A percentile compares a stretch with the other conserved stretches of the same genome.
Conservation (phyloP, 1,140 invertebrate genomes). For the Drosophila miranda region DNA sequence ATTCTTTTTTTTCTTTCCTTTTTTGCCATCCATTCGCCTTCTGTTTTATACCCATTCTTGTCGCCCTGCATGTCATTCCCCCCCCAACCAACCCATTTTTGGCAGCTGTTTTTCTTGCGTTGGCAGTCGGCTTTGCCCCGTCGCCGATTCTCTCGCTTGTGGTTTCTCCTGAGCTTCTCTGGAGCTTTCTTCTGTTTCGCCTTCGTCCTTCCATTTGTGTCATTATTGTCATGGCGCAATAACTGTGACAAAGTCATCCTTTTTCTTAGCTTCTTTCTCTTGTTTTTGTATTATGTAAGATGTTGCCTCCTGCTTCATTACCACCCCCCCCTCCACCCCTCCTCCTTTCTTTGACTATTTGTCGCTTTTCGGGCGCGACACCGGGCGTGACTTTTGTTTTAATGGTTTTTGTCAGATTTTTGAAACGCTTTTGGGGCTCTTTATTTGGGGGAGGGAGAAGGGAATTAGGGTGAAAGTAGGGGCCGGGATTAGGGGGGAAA, state of each 20-base stretch:
- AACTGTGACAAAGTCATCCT: slow-evolving; percentile 71
- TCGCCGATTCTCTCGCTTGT: slow-evolving; percentile 4
- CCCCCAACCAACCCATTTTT: slow-evolving; percentile 55
- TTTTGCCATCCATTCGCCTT: not conserved
- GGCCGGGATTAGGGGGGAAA: too few species aligned
- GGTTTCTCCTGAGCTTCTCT: slow-evolving; percentile 5
- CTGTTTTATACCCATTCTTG: slow-evolving; percentile 29
- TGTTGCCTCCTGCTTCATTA: not conserved
- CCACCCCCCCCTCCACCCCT: too few species aligned
- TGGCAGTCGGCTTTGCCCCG: slow-evolving; percentile 56
- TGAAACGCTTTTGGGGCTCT: not conserved
- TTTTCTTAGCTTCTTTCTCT: slow-evolving; percentile 3
- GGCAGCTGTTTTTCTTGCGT: slow-evolving; percentile 57
- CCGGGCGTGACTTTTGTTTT: slow-evolving; percentile 50
- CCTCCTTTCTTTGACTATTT: too few species aligned
- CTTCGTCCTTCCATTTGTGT: slow-evolving; percentile 25
- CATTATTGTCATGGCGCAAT: slow-evolving; percentile 68
- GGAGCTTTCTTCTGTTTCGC: not conserved
- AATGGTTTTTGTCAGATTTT: slow-evolving; percentile 36
- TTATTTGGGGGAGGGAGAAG: too few species aligned
- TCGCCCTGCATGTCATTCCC: slow-evolving; percentile 53
- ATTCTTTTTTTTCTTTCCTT: slow-evolving; percentile 33
- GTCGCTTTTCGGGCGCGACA: slow-evolving; percentile 13
- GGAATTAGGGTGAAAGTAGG: too few species aligned
- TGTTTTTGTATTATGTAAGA: not conserved